These are phyloP conservation scores for Muscicapa comitata DNA, from an alignment of 2,797 vertebrate species.

Conservation along the genomic window DNA sequence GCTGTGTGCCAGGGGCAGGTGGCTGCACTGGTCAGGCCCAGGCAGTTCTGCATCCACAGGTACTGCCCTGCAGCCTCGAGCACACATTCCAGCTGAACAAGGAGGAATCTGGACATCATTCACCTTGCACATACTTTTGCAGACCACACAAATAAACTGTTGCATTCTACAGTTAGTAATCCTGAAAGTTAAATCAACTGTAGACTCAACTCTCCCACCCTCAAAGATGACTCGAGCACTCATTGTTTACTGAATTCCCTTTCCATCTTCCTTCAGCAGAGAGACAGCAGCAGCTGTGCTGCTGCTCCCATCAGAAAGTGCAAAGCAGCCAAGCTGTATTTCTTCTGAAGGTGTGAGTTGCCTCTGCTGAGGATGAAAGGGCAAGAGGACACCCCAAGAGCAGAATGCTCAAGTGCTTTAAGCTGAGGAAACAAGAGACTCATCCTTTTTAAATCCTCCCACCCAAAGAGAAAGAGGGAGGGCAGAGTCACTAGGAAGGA, in stretches of 20 bases:
- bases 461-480: background rate
- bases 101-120: background rate
- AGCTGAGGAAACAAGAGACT: background rate
- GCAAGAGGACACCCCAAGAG: background rate
- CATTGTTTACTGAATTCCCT: background rate
- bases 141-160: background rate
- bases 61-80: rapidly evolving
- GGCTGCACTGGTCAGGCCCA: background rate
- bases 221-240: background rate
- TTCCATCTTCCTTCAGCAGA: background rate
- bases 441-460: background rate
- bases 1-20: background rate
- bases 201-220: background rate
- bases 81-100: rapidly evolving
- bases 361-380: background rate
- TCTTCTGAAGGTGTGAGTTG: background rate
- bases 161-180: background rate
- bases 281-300: background rate
- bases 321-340: background rate
- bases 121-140: background rate
- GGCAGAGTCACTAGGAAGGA: background rate
- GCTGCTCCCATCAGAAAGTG: background rate
- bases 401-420: background rate
- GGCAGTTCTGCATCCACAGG: background rate
- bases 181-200: background rate